Base-by-base conservation (phyloP, 2,113 vertebrate genomes). In the Eonycteris spelaea region DNA sequence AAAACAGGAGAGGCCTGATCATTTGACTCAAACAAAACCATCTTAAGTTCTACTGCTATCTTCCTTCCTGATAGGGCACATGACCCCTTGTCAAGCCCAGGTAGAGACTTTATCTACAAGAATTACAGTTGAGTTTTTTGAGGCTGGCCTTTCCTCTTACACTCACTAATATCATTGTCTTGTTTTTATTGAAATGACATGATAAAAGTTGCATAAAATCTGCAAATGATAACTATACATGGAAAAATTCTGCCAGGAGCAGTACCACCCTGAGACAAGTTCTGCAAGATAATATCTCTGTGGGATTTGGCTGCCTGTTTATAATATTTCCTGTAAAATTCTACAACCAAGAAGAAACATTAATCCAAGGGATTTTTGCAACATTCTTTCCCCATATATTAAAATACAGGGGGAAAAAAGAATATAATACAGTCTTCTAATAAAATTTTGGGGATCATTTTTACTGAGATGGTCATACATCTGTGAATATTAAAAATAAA, bases 21-120 rank as follows among this genome's bases (percentile, higher is more conserved):
- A 48, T 97, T 87, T 97, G 83, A 95, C 95, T 97, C 84, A 85
- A 90, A 97, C 95, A 97, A 97, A 97, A 96, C 70, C 82, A 67
- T 82, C 83, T 71, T 90, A 83, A 96, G 83, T 73, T 74, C 48
- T 43, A 73, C 35, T 5, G 45, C 79, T 78, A 15, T 93, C 86
- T 93, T 70, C 43, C 19, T 43, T 92, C 6, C 86, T 30, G 26
- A 65, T 18, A 22, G 0, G 4, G 35, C 38, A 45, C 8, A 9
- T n/a, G 89, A 86, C 55, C 83, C 74, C 59, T 63, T 86, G 68
- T 91, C 74, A 95, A 82, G 38, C 8, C 30, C 65, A 77, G 77
- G 68, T 82, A 86, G 51, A 85, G 16, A 78, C 55, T 71, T 45
- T 70, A 79, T 82, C 85, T 53, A 48, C 15, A 57, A 96, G 51